Percentiles rank a stretch among this genome's conserved stretches.
phyloP scores from a whole-genome alignment of 2,797 vertebrate species.

The Sandelia bainsii region DNA sequence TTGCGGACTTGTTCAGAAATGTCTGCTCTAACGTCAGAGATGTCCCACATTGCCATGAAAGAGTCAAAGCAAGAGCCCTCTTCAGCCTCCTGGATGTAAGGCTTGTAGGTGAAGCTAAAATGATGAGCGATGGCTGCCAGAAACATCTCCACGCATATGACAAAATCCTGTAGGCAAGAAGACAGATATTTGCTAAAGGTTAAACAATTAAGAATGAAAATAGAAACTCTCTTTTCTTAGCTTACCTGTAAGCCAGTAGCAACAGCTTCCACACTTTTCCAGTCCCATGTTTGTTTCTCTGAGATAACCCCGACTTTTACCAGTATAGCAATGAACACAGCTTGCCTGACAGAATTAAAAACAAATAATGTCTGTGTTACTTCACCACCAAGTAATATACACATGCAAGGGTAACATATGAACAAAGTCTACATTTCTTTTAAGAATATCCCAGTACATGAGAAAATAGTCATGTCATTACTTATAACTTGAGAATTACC shows the following conservation, averaged over 20 bases:
- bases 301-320: slow-evolving; percentile 98
- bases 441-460: background rate
- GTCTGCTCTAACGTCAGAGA: slow-evolving; percentile 96
- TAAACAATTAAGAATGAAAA: background rate
- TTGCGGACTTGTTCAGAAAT: slow-evolving; percentile 98
- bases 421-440: background rate
- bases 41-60: slow-evolving; percentile 98
- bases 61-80: slow-evolving; percentile 98
- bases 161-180: slow-evolving; percentile 89
- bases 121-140: slow-evolving; percentile 97
- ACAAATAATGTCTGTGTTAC: background rate
- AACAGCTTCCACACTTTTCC: slow-evolving; percentile 95
- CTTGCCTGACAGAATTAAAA: slow-evolving; percentile 88
- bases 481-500: slow-evolving; percentile 82
- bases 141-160: slow-evolving; percentile 99
- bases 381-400: background rate
- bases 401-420: background rate
- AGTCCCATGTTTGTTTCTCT: slow-evolving; percentile 93
- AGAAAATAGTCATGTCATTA: background rate
- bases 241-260: slow-evolving; percentile 96
- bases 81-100: slow-evolving; percentile 96
- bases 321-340: slow-evolving; percentile 94
- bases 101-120: slow-evolving; percentile 97
- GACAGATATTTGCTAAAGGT: background rate
- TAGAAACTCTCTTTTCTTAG: background rate